phyloP scores from a whole-genome alignment of 2,797 vertebrate species.

The Luscinia megarhynchos region DNA sequence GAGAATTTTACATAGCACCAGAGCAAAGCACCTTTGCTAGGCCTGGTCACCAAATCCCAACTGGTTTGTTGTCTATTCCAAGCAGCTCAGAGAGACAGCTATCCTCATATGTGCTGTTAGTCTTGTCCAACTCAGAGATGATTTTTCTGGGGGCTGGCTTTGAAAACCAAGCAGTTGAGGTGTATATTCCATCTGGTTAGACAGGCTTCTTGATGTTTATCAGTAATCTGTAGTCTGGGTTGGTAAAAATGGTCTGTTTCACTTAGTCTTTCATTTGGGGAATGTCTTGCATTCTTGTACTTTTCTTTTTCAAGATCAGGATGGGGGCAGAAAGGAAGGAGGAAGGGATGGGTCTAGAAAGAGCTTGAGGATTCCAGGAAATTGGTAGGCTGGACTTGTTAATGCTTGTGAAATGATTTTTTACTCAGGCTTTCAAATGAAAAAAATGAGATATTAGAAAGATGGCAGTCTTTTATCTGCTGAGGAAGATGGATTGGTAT shows the following conservation, averaged over 20 bases:
- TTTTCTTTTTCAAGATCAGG: background rate
- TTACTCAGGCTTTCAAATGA: slow-evolving; percentile 68
- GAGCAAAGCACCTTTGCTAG: background rate
- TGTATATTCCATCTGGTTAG: background rate
- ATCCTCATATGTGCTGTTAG: background rate
- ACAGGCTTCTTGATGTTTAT: background rate
- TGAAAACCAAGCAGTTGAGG: background rate
- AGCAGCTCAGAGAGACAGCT: background rate
- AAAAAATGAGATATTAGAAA: slow-evolving; percentile 70
- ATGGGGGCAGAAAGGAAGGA: background rate
- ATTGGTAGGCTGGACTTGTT: slow-evolving; percentile 47
- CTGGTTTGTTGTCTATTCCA: background rate
- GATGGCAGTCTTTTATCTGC: slow-evolving; percentile 67
- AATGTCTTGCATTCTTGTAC: background rate
- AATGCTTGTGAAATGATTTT: slow-evolving; percentile 68
- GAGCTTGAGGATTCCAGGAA: slow-evolving; percentile 22
- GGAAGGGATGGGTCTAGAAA: slow-evolving; percentile 8
- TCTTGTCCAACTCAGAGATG: background rate
- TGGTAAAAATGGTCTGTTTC: background rate
- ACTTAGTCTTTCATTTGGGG: background rate
- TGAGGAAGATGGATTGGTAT: slow-evolving; percentile 73
- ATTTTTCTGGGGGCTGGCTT: background rate
- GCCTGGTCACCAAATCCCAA: background rate
- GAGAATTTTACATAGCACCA: background rate
- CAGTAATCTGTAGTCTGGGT: background rate